Base-by-base conservation (phyloP, 2,888 invertebrate genomes). In the Tiliacea aurago region DNA sequence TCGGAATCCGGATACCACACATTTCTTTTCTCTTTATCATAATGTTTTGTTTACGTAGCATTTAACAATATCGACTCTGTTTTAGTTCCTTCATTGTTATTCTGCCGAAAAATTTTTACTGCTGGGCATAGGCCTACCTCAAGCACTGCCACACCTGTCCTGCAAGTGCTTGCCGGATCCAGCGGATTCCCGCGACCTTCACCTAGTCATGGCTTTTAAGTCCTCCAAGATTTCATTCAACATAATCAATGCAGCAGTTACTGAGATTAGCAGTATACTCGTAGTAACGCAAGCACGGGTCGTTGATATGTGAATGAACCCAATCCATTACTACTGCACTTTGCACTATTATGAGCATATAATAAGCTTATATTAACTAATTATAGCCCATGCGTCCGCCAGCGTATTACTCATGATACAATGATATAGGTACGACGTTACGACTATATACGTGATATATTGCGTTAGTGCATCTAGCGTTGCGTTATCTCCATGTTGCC, bases 271-370 rank as follows among this genome's bases (percentile, higher is more conserved):
- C 45, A 20, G 43, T 47, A 61, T 23, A 37, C 9, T 41, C n/a
- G 4, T 37, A 23, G 33, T n/a, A 58, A 58, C 37, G 28, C n/a
- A 23, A 20, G 10, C 43, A 67, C 37, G 37, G 67, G 53, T 70
- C 49, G 63, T 56, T 64, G 61, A 74, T 75, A 76, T 73, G 87
- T 80, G 75, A 85, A 80, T 74, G 87, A 83, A 85, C 87, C 76
- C 61, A 63, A 28, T 51, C 69, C 61, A 58, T 76, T 68, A 69
- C 43, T 56, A 18, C 2, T 80, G 85, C 87, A 85, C 87, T 85
- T 80, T 83, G 85, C 76, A 78, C 87, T 81, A 71, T 73, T 63
- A 75, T 66, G 28, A 68, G 64, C 58, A 28, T 73, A 49, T 86
- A 77, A 76, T 74, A 71, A 66, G 7, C 28, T 73, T 49, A 70